phyloP scores from a whole-genome alignment of 2,797 vertebrate species.

The Telmatherina bonti region DNA sequence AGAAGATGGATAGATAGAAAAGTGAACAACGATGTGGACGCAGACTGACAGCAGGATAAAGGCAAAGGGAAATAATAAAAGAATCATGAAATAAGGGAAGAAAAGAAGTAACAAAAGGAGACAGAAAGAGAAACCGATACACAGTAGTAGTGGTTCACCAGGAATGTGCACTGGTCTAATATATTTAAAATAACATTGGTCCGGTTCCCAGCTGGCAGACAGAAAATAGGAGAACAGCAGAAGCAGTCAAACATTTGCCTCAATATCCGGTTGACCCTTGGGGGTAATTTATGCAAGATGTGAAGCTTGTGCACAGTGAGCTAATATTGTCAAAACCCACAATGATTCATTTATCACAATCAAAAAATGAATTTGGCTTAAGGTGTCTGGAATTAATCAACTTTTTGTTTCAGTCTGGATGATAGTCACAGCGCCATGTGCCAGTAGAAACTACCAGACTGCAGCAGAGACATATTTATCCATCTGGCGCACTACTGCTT shows the following conservation, averaged over 20 bases:
- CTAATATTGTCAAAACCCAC: constrained; percentile 75
- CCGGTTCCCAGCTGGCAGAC: constrained; percentile 50
- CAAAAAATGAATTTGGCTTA: constrained; percentile 70
- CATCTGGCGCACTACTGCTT: constrained; percentile 61
- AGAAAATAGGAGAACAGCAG: constrained; percentile 49
- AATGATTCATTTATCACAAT: constrained; percentile 74
- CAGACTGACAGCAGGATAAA: constrained; percentile 55
- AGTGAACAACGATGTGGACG: constrained; percentile 33
- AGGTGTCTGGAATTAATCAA: constrained; percentile 69
- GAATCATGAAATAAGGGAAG: constrained; percentile 8
- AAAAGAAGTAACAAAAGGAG: constrained; percentile 27
- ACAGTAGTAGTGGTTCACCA: constrained; percentile 32
- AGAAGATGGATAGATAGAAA: constrained; percentile 41
- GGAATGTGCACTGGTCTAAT: constrained; percentile 31
- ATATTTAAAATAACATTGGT: constrained; percentile 61
- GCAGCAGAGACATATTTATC: constrained; percentile 64
- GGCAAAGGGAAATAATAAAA: constrained; percentile 36
- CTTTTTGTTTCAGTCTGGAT: constrained; percentile 69
- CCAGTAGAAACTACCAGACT: constrained; percentile 65
- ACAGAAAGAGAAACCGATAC: constrained; percentile 33
- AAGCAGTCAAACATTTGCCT: constrained; percentile 64
- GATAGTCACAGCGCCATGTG: constrained; percentile 58
- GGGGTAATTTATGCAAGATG: constrained; percentile 74
- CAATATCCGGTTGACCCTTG: constrained; percentile 68
- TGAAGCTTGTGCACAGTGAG: constrained; percentile 55